Conservation (phyloP, 2,113 vertebrate species). For the Octodon degus region DNA sequence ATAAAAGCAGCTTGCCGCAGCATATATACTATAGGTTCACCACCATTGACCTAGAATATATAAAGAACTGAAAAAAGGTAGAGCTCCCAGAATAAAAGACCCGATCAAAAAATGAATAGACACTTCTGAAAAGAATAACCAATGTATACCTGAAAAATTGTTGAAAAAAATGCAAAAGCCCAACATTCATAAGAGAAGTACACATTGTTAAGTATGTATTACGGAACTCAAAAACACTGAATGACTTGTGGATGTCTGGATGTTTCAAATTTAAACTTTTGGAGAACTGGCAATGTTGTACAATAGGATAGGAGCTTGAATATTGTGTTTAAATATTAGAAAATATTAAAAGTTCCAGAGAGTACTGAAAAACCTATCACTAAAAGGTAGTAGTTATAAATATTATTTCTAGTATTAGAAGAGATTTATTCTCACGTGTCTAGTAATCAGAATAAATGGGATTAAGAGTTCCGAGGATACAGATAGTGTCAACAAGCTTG, state of each 20-base stretch:
- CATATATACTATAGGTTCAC: background rate
- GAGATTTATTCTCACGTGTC: conserved; percentile 28
- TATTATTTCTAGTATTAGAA: conserved; percentile 33
- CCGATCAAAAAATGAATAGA: background rate
- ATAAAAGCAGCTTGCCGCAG: background rate
- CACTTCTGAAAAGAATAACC: background rate
- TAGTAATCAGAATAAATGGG: conserved; percentile 39
- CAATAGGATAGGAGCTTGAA: conserved; percentile 28
- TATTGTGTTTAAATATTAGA: conserved; percentile 40
- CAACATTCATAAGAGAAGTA: conserved; percentile 24
- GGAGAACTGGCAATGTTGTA: conserved; percentile 1
- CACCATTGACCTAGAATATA: background rate
- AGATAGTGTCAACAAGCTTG: background rate
- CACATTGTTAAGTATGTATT: background rate
- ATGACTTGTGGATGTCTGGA: conserved; percentile 10
- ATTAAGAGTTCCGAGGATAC: background rate
- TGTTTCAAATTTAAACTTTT: conserved; percentile 51
- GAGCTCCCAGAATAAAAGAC: background rate
- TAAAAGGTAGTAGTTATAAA: conserved; percentile 45
- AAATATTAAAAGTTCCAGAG: conserved; percentile 22
- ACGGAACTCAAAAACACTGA: conserved; percentile 18
- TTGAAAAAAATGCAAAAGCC: conserved; percentile 57
- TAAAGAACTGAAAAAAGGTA: background rate
- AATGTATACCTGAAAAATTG: background rate
- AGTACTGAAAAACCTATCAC: conserved; percentile 37